Evolutionary conservation across 2,797 vertebrate genomes (phyloP).

Genomic region (Garrulus glandarius): DNA sequence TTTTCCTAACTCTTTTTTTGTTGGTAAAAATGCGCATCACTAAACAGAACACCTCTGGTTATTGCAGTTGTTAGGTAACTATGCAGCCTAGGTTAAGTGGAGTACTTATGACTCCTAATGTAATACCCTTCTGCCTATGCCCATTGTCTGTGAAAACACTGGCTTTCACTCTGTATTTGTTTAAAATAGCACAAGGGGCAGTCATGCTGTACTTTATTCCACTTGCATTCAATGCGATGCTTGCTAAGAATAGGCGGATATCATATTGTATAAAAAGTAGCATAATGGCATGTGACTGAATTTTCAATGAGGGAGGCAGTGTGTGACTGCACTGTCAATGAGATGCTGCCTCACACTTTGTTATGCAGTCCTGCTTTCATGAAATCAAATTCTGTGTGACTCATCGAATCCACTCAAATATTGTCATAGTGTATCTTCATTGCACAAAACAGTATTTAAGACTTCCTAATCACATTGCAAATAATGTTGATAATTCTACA

Average conservation of each 20-base stretch:
- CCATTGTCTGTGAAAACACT: not conserved
- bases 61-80: not conserved
- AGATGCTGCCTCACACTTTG: not conserved
- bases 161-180: not conserved
- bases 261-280: conserved; percentile 39
- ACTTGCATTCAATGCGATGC: not conserved
- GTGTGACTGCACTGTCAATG: conserved; percentile 15
- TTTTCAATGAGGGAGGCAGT: conserved; percentile 20
- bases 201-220: not conserved
- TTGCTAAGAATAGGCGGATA: conserved; percentile 50
- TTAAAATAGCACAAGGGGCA: conserved; percentile 29
- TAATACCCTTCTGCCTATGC: not conserved
- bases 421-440: not conserved
- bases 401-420: not conserved
- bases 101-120: not conserved
- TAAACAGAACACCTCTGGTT: not conserved
- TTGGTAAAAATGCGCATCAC: not conserved
- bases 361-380: not conserved
- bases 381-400: not conserved
- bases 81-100: not conserved
- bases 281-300: conserved; percentile 43
- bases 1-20: not conserved
- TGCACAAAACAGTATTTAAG: conserved; percentile 33
- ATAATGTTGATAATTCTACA: not conserved
- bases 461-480: conserved; percentile 38